These are phyloP conservation scores for Sinotaia quadrata DNA, from an alignment of 2,888 invertebrate species.

Conservation along the genomic window DNA sequence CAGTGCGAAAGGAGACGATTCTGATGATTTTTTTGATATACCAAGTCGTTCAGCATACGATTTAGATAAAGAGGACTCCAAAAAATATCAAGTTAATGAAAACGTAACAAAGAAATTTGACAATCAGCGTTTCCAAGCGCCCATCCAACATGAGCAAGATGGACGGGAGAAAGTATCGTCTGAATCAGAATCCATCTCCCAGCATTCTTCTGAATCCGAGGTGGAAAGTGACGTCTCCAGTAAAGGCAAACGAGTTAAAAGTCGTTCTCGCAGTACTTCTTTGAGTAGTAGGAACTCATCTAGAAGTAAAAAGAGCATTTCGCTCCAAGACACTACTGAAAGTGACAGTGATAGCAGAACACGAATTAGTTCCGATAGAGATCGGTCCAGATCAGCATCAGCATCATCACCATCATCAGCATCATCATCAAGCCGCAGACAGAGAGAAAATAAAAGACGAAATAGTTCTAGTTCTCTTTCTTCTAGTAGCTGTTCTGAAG, in stretches of 20 bases:
- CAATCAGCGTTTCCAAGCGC: too few species aligned
- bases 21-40: slow-evolving; percentile 17
- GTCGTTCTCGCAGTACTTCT: slow-evolving; percentile 21
- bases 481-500: slow-evolving; percentile 25
- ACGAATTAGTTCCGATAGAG: slow-evolving; percentile 5
- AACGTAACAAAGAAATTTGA: too few species aligned
- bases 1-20: slow-evolving; percentile 35
- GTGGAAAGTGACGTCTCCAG: slow-evolving; percentile 18
- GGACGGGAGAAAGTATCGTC: slow-evolving; percentile 11
- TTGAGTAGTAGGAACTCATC: too few species aligned
- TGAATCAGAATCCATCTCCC: slow-evolving; percentile 5
- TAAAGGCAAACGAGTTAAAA: slow-evolving; percentile 12
- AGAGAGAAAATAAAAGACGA: slow-evolving; percentile 10
- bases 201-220: slow-evolving; percentile 18
- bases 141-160: slow-evolving; percentile 13
- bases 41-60: slow-evolving; percentile 11
- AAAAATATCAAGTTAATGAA: background rate
- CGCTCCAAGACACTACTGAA: too few species aligned
- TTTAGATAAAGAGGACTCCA: slow-evolving; percentile 17
- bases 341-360: background rate
- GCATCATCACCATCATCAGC: slow-evolving; percentile 5
- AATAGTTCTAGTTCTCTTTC: slow-evolving; percentile 24
- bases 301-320: too few species aligned
- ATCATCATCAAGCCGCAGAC: too few species aligned
- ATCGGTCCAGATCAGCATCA: slow-evolving; percentile 12